phyloP scores from a whole-genome alignment of 2,888 invertebrate genomes.

The Cremastinae sp. region DNA sequence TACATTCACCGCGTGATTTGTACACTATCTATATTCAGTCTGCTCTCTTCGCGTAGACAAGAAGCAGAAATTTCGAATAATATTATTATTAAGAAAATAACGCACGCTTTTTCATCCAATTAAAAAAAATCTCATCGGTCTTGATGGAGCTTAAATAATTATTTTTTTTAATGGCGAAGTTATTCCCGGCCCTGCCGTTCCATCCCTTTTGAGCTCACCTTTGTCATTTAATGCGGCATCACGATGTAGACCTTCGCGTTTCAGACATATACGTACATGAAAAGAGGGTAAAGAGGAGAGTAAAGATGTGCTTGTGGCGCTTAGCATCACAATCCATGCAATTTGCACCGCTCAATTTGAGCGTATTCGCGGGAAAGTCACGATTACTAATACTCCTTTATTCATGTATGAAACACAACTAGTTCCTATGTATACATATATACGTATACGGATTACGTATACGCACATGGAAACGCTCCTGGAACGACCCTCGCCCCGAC shows the following conservation, averaged over 20 bases:
- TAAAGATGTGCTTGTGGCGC: constrained; percentile 52
- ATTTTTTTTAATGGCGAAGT: constrained; percentile 19
- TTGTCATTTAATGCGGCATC: constrained; percentile 34
- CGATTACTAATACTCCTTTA: constrained; percentile 20
- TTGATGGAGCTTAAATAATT: too few species aligned
- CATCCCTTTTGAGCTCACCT: constrained; percentile 1
- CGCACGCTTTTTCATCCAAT: too few species aligned
- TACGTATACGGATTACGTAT: constrained; percentile 4
- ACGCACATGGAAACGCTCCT: constrained; percentile 1
- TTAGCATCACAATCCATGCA: constrained; percentile 76
- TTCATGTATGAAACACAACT: too few species aligned
- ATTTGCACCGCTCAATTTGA: constrained; percentile 74
- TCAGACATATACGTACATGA: too few species aligned
- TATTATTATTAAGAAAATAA: too few species aligned
- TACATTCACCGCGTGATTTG: too few species aligned
- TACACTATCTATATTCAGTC: too few species aligned
- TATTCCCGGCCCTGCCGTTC: constrained; percentile 30
- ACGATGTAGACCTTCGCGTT: constrained; percentile 32
- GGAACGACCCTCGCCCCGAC: constrained; percentile 54
- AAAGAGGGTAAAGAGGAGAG: constrained; percentile 29
- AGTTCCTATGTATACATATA: constrained; percentile 4
- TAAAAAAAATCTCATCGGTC: too few species aligned
- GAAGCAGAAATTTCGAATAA: too few species aligned
- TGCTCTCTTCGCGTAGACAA: too few species aligned
- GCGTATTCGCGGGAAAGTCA: constrained; percentile 67